A percentile compares a stretch with the other conserved stretches of the same genome.
phyloP scores from a whole-genome alignment of 2,888 invertebrate species.

The Lottia gigantea region DNA sequence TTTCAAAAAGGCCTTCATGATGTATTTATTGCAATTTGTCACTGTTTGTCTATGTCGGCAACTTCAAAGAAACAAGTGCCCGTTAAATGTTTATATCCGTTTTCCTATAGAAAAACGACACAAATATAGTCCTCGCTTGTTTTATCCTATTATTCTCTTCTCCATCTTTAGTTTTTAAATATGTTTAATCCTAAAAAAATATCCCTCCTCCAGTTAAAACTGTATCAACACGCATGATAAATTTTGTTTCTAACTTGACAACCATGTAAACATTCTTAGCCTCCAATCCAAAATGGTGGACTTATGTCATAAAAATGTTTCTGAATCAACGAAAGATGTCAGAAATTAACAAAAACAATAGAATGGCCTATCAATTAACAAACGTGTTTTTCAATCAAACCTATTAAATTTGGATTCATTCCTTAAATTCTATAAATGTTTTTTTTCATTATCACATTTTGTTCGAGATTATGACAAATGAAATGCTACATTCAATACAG shows the following conservation, averaged over 20 bases:
- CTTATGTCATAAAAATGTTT: conserved; percentile 12
- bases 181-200: neutral
- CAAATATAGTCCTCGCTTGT: no score
- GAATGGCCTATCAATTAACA: neutral
- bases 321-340: neutral
- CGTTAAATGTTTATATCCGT: neutral
- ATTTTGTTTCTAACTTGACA: conserved; percentile 41
- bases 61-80: conserved; percentile 23
- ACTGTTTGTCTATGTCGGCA: neutral
- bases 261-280: conserved; percentile 59
- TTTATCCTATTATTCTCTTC: no score
- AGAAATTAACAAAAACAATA: neutral
- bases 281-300: conserved; percentile 49
- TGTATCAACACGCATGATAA: conserved; percentile 36
- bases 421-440: neutral
- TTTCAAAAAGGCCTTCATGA: conserved; percentile 64
- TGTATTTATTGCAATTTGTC: conserved; percentile 16
- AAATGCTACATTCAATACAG: no score
- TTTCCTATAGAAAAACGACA: no score
- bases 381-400: neutral
- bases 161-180: no score
- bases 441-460: neutral
- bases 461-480: neutral
- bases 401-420: neutral
- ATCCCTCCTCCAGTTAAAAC: conserved; percentile 15